Conservation (phyloP, 1,140 invertebrate species). For the Solenopsis fugax region DNA sequence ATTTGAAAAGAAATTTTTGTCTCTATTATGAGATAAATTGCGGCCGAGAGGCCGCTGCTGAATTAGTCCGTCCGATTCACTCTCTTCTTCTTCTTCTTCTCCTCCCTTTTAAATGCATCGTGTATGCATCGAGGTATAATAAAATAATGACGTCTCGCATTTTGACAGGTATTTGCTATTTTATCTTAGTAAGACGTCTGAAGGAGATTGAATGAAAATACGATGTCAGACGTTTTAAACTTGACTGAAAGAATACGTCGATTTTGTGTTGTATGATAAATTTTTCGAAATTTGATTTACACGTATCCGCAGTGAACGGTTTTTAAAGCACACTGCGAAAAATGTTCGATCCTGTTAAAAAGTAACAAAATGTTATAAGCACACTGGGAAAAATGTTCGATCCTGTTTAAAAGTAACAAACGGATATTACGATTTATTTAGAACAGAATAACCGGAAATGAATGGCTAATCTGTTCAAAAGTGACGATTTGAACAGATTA, state of each 20-base stretch:
- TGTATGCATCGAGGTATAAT: constrained; percentile 9
- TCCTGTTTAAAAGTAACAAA: no score
- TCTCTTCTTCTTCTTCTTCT: not conserved
- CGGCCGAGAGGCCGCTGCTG: not conserved
- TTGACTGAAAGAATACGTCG: not conserved
- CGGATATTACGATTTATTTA: no score
- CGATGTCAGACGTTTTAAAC: not conserved
- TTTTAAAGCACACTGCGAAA: not conserved
- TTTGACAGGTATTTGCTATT: constrained; percentile 11
- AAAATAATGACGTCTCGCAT: constrained; percentile 25
- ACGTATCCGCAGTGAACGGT: not conserved
- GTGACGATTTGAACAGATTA: no score
- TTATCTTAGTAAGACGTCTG: not conserved
- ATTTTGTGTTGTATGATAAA: not conserved
- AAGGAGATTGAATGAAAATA: not conserved
- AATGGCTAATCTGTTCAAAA: no score
- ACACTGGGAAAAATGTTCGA: no score
- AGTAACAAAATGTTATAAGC: no score
- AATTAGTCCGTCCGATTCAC: constrained; percentile 39
- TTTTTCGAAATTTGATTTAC: not conserved
- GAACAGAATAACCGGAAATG: no score
- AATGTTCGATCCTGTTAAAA: no score
- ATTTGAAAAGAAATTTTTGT: constrained; percentile 63
- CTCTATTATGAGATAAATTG: constrained; percentile 60
- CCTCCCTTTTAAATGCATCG: not conserved